These are phyloP conservation scores for Piscicola geometra DNA, from an alignment of 2,888 invertebrate genomes.

Conservation along the genomic window DNA sequence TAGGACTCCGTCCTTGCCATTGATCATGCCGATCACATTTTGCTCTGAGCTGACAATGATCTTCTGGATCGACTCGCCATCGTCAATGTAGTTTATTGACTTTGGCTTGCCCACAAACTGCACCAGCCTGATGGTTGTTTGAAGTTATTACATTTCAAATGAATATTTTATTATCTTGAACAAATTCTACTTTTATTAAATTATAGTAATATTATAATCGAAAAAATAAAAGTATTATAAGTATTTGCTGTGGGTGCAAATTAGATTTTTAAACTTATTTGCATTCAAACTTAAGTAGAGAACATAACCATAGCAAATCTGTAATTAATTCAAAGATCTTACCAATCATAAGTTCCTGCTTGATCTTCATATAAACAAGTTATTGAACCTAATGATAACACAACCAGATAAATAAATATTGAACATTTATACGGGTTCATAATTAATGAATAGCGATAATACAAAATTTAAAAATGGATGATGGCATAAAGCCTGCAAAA, in stretches of 20 bases:
- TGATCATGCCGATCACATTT: constrained; percentile 51
- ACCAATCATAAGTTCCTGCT: constrained; percentile 42
- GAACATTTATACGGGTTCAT: not conserved
- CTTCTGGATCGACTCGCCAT: constrained; percentile 47
- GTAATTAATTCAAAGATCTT: constrained; percentile 3
- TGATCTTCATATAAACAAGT: constrained; percentile 41
- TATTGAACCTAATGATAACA: not conserved
- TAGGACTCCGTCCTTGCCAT: constrained; percentile 50
- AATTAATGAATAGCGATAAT: not conserved
- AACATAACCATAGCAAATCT: not conserved
- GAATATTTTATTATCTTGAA: too few species aligned
- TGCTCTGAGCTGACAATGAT: constrained; percentile 50
- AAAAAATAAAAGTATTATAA: not conserved
- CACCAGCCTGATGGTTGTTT: constrained; percentile 46
- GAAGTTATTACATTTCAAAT: too few species aligned
- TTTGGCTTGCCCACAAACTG: constrained; percentile 50
- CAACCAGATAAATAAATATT: not conserved
- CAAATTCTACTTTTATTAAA: too few species aligned
- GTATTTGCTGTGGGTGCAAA: not conserved
- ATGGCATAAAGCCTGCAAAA: too few species aligned
- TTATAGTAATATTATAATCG: too few species aligned
- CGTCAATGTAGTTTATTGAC: constrained; percentile 49
- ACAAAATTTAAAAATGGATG: not conserved
- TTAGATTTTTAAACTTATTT: not conserved
- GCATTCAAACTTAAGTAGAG: not conserved